These are phyloP conservation scores for Tetrao urogallus DNA, from an alignment of 2,113 vertebrate species.

Conservation along the genomic window DNA sequence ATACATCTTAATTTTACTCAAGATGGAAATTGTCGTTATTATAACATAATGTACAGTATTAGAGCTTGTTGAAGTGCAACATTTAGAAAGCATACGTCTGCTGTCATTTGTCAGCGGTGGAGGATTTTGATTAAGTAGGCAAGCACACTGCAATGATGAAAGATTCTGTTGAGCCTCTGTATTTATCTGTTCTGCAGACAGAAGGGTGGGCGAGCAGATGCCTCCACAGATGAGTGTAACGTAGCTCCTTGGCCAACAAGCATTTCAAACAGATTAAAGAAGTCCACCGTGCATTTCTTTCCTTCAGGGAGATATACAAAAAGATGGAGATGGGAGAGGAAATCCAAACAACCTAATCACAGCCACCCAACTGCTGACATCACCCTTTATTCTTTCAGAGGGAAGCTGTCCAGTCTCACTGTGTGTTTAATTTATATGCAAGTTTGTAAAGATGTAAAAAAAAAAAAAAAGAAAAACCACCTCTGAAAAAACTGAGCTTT, in stretches of 20 bases:
- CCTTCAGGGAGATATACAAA: not conserved
- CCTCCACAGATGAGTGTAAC: not conserved
- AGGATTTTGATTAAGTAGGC: slow-evolving; percentile 15
- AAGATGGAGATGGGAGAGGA: not conserved
- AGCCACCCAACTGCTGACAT: not conserved
- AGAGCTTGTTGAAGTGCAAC: not conserved
- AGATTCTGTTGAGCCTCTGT: not conserved
- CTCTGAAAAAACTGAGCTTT: not conserved
- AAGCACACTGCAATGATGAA: not conserved
- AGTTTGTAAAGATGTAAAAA: not conserved
- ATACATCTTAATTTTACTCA: not conserved
- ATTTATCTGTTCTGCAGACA: slow-evolving; percentile 15
- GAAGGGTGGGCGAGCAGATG: slow-evolving; percentile 27
- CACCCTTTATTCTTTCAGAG: not conserved
- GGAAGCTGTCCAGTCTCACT: not conserved
- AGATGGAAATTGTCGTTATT: not conserved
- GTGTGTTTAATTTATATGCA: fast-evolving
- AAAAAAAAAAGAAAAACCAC: no score
- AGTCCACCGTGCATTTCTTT: not conserved
- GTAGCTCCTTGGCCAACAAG: not conserved
- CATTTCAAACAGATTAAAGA: not conserved
- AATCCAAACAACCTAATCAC: not conserved
- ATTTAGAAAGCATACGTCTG: not conserved
- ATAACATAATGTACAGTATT: not conserved
- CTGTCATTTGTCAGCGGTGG: slow-evolving; percentile 25